Evolutionary conservation across 2,888 invertebrate genomes (phyloP), one percentile per base, ranked within the genome.

Genomic region (Leucania comma): DNA sequence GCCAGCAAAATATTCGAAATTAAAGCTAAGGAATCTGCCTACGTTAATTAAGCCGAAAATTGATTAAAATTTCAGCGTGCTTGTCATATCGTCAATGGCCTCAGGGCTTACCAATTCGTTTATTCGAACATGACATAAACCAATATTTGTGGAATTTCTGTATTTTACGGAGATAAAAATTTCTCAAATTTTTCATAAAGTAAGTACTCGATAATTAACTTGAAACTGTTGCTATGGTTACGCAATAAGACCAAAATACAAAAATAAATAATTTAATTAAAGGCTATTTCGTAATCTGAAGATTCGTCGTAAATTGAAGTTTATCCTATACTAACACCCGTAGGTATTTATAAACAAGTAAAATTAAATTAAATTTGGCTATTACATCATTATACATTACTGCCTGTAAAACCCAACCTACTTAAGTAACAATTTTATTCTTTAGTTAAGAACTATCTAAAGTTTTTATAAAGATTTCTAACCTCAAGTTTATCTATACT

Each of bases 21-120:
- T 14, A 42, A 42, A 32, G 3, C 50, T 42, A 24, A 9, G 17
- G 51, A 72, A 54, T 35, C 2, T 42, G 1, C 17, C 48, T 22
- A n/a, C 46, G 38, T 48, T 22, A 26, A 26, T 68, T 20, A 32
- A 60, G 12, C 20, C 2, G 17, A 42, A 59, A 75, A 61, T 46
- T 73, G 3, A 75, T 56, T 61, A 60, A 67, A 75, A 56, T 60
- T 54, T 57, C 56, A 60, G 12, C 42, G 35, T 51, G 56, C 12
- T n/a, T 56, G 50, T 38, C n/a, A n/a, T 56, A 46, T 38, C 69
- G 29, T 51, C 26, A 20, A 35, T 51, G 12, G 32, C 57, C 60
- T 29, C 22, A 22, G 48, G 73, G 54, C 10, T 56, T 12, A 12
- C 12, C 58, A 51, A 53, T 57, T 65, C 24, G 20, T 50, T 42